Evolutionary conservation across 2,113 vertebrate genomes (phyloP).

Genomic region (Zosterops lateralis): DNA sequence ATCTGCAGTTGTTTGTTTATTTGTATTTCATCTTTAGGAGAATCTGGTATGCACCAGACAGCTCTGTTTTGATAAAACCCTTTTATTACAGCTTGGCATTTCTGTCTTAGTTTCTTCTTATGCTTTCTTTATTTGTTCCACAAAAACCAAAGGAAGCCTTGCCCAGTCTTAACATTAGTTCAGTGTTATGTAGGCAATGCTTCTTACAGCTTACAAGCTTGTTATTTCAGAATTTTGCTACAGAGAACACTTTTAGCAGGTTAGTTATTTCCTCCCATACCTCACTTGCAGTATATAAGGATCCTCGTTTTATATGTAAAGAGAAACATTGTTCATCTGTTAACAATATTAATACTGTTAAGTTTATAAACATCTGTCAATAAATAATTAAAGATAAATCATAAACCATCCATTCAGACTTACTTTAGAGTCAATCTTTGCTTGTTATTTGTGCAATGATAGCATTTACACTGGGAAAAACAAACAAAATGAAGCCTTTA

Average conservation of each 20-base stretch:
- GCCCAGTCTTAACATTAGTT: background rate
- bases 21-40: slow-evolving; percentile 49
- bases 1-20: slow-evolving; percentile 59
- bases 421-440: background rate
- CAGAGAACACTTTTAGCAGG: background rate
- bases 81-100: slow-evolving; percentile 34
- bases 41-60: slow-evolving; percentile 47
- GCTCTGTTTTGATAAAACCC: slow-evolving; percentile 32
- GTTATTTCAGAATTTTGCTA: background rate
- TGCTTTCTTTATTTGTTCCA: background rate
- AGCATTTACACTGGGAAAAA: background rate
- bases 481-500: background rate
- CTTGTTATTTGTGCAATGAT: background rate
- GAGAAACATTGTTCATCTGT: background rate
- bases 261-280: background rate
- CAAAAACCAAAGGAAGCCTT: background rate
- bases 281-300: background rate
- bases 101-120: background rate
- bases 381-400: background rate
- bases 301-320: background rate
- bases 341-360: background rate
- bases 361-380: background rate
- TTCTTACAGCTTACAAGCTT: background rate
- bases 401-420: background rate
- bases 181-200: background rate